phyloP scores from a whole-genome alignment of 1,140 invertebrate species.

The Ceratina calcarata region DNA sequence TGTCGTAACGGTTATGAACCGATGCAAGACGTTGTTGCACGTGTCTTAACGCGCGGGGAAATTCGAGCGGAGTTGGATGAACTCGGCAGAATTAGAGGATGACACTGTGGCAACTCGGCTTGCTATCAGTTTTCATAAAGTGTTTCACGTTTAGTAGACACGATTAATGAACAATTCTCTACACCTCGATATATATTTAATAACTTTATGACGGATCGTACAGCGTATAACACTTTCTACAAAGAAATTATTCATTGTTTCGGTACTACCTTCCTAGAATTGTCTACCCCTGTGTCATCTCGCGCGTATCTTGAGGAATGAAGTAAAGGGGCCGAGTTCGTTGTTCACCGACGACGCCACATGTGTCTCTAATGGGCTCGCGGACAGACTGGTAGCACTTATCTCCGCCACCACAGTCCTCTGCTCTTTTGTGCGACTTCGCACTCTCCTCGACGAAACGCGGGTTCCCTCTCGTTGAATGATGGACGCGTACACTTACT shows the following conservation, averaged over 20 bases:
- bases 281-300: conserved; percentile 21
- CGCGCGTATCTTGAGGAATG: conserved; percentile 26
- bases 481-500: conserved; percentile 28
- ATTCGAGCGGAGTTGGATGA: conserved; percentile 14
- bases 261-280: conserved; percentile 11
- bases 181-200: background rate
- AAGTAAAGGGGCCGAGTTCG: conserved; percentile 19
- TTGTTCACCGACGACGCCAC: conserved; percentile 53
- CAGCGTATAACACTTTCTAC: too few relatives aligned
- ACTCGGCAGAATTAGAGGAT: background rate
- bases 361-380: conserved; percentile 61
- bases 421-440: conserved; percentile 51
- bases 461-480: conserved; percentile 32
- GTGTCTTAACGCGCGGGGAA: background rate
- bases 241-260: background rate
- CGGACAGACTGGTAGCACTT: conserved; percentile 52
- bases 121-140: too few relatives aligned
- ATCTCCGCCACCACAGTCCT: conserved; percentile 45
- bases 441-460: conserved; percentile 30
- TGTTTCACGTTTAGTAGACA: too few relatives aligned
- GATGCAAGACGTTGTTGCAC: conserved; percentile 12
- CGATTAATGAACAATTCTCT: background rate
- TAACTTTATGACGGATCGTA: too few relatives aligned
- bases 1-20: conserved; percentile 13
- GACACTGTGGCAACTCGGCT: background rate